Conservation (phyloP, 2,888 invertebrate genomes). For the Junonia oenone region DNA sequence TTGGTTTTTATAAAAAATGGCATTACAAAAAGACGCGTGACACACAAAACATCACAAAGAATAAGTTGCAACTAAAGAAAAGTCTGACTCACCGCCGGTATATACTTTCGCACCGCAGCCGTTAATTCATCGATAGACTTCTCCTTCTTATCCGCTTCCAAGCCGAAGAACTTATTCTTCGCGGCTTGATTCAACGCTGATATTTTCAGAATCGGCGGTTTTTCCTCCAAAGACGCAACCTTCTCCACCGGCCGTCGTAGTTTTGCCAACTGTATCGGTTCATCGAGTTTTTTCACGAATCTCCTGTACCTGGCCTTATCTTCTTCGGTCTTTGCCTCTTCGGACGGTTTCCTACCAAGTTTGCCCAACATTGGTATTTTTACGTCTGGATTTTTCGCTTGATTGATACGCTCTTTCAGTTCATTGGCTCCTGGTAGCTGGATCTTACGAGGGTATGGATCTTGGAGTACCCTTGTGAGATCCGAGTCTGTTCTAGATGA, state of each 20-base stretch:
- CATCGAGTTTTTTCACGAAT: constrained; percentile 57
- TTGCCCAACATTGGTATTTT: constrained; percentile 59
- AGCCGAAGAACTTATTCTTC: constrained; percentile 69
- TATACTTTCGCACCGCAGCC: constrained; percentile 68
- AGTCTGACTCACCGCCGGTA: constrained; percentile 66
- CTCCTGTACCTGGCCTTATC: constrained; percentile 48
- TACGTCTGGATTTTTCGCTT: constrained; percentile 57
- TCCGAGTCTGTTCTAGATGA: constrained; percentile 70
- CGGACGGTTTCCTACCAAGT: constrained; percentile 56
- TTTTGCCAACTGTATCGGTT: constrained; percentile 65
- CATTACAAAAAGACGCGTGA: too few species aligned
- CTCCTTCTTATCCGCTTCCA: constrained; percentile 56
- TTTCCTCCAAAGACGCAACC: constrained; percentile 39
- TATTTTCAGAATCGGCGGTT: constrained; percentile 56
- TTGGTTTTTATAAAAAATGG: too few species aligned
- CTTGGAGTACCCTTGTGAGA: constrained; percentile 49
- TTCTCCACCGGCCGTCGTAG: constrained; percentile 57
- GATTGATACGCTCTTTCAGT: constrained; percentile 45
- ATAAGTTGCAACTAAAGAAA: too few species aligned
- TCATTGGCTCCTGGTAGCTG: constrained; percentile 50
- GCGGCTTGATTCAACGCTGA: constrained; percentile 61
- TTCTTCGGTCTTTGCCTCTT: constrained; percentile 55
- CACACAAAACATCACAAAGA: too few species aligned
- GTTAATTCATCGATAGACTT: constrained; percentile 62
- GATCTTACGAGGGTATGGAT: constrained; percentile 46